These are phyloP conservation scores for Hydropsyche tenuis DNA, from an alignment of 1,140 invertebrate species.

Conservation along the genomic window DNA sequence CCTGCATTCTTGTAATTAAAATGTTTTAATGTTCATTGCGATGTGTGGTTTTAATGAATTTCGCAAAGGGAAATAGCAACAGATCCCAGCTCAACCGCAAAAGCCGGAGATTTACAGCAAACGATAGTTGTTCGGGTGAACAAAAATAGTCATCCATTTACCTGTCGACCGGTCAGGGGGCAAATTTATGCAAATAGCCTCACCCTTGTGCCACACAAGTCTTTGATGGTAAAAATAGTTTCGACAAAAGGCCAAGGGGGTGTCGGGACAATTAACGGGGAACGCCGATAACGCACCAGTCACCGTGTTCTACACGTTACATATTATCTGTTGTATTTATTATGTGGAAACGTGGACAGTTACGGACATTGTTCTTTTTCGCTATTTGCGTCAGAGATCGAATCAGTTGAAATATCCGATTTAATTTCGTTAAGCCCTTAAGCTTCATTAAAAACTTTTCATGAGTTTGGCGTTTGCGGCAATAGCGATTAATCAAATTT, in stretches of 20 bases:
- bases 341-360: neutral
- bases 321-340: slow-evolving; percentile 5
- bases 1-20: too few relatives aligned
- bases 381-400: too few relatives aligned
- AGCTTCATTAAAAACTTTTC: too few relatives aligned
- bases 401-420: too few relatives aligned
- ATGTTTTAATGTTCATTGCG: too few relatives aligned
- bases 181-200: slow-evolving; percentile 32
- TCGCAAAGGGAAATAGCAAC: too few relatives aligned
- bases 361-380: too few relatives aligned
- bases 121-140: slow-evolving; percentile 11
- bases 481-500: too few relatives aligned
- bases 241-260: slow-evolving; percentile 4
- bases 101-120: slow-evolving; percentile 26
- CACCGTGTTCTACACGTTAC: too few relatives aligned
- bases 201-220: neutral
- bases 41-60: too few relatives aligned
- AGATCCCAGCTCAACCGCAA: neutral
- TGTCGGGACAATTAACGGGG: neutral
- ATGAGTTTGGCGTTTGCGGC: too few relatives aligned
- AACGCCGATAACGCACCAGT: neutral
- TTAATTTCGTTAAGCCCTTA: too few relatives aligned
- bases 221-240: slow-evolving; percentile 21
- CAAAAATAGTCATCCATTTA: slow-evolving; percentile 34
- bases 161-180: slow-evolving; percentile 5